Conservation (phyloP, 2,888 invertebrate genomes). For the Netelia virgata region DNA sequence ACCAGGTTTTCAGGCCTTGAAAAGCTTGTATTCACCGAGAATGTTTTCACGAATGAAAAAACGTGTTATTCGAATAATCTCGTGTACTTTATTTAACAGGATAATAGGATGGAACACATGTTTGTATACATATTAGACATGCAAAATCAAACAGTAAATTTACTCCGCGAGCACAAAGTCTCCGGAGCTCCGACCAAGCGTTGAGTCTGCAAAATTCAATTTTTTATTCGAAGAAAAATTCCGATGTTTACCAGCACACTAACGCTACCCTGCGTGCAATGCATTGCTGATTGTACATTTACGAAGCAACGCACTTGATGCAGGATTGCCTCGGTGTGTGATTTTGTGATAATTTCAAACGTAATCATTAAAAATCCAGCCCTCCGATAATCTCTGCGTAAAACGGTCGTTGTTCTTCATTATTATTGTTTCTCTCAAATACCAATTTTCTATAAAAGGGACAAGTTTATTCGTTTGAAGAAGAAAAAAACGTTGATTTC, state of each 20-base stretch:
- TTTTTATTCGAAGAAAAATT: slow-evolving; percentile 11
- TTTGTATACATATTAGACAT: background rate
- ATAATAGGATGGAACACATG: background rate
- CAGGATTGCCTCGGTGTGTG: slow-evolving; percentile 83
- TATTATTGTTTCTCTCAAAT: background rate
- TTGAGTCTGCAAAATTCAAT: background rate
- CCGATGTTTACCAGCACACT: slow-evolving; percentile 79
- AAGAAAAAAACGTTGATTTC: slow-evolving; percentile 2
- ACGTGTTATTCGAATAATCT: background rate
- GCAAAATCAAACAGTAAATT: no score
- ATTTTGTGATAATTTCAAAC: slow-evolving; percentile 21
- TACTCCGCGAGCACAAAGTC: no score
- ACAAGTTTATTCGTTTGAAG: background rate
- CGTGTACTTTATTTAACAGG: background rate
- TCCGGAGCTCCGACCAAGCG: background rate
- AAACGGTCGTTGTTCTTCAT: background rate
- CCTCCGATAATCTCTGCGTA: slow-evolving; percentile 1
- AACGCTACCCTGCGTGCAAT: slow-evolving; percentile 84
- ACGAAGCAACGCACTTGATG: slow-evolving; percentile 84
- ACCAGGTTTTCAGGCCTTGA: no score
- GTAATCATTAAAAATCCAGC: background rate
- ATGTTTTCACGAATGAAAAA: background rate
- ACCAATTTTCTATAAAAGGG: background rate
- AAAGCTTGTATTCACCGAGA: no score
- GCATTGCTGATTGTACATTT: slow-evolving; percentile 82